Percentiles rank a stretch among this genome's conserved stretches.
Conservation (phyloP, 2,888 invertebrate species). For the Mimumesa dahlbomi region DNA sequence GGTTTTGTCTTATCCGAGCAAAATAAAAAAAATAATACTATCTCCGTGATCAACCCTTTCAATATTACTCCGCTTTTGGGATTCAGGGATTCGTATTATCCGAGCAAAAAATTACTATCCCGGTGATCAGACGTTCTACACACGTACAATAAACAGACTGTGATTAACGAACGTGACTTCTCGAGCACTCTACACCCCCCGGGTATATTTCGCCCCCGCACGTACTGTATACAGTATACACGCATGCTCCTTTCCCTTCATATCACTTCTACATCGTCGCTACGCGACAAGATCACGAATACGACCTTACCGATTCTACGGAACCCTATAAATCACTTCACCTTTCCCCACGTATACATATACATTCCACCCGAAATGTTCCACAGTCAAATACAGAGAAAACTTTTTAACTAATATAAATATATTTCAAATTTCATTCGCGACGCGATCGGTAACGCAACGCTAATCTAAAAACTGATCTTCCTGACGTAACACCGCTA, state of each 20-base stretch:
- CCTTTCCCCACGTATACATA: neutral
- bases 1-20: too few relatives aligned
- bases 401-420: too few relatives aligned
- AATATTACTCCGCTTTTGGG: neutral
- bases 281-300: slow-evolving; percentile 44
- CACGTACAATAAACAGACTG: slow-evolving; percentile 31
- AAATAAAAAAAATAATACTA: neutral
- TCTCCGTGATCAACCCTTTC: neutral
- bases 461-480: slow-evolving; percentile 17
- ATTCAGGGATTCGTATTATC: neutral
- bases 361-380: too few relatives aligned
- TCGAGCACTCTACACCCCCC: slow-evolving; percentile 9
- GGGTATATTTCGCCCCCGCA: slow-evolving; percentile 7
- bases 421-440: neutral
- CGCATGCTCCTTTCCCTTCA: slow-evolving; percentile 46
- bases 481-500: slow-evolving; percentile 10
- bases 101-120: neutral
- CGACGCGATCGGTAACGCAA: neutral
- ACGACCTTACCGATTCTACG: slow-evolving; percentile 33
- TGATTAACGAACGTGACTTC: slow-evolving; percentile 34
- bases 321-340: neutral
- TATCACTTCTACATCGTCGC: slow-evolving; percentile 5
- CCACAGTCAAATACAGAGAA: too few relatives aligned
- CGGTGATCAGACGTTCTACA: slow-evolving; percentile 9
- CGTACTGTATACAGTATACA: slow-evolving; percentile 2